A percentile compares a stretch with the other conserved stretches of the same genome.
These are phyloP conservation scores for Parnassius mnemosyne DNA, from an alignment of 2,888 invertebrate species.

Conservation along the genomic window DNA sequence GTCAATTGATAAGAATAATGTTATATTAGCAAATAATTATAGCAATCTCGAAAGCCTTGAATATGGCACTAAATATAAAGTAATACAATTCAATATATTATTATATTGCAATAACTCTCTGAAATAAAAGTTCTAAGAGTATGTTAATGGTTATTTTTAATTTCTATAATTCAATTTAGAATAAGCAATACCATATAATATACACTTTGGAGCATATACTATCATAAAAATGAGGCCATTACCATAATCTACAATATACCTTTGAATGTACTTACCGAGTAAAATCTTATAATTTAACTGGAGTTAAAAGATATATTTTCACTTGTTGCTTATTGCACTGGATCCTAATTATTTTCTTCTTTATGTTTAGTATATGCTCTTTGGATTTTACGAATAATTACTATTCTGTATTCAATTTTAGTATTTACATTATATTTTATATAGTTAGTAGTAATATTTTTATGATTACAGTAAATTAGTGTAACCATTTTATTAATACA, in stretches of 20 bases:
- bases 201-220: no score
- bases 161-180: not conserved
- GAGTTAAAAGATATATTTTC: not conserved
- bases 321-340: conserved; percentile 1
- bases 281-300: no score
- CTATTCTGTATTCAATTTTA: not conserved
- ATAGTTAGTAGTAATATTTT: no score
- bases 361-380: no score
- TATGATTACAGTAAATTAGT: no score
- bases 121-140: not conserved
- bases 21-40: conserved; percentile 15
- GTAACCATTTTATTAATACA: no score
- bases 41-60: conserved; percentile 9
- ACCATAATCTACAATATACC: no score
- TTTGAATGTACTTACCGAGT: no score
- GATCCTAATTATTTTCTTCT: no score
- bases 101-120: conserved; percentile 9
- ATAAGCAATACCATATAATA: not conserved
- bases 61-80: not conserved
- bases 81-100: conserved; percentile 8
- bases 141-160: not conserved
- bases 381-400: no score
- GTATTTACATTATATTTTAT: not conserved
- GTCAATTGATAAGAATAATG: conserved; percentile 25
- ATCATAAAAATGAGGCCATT: no score